Evolutionary conservation across 2,797 vertebrate genomes (phyloP), one percentile per base, ranked within the genome.

Genomic region (Halcyon leucocephala): DNA sequence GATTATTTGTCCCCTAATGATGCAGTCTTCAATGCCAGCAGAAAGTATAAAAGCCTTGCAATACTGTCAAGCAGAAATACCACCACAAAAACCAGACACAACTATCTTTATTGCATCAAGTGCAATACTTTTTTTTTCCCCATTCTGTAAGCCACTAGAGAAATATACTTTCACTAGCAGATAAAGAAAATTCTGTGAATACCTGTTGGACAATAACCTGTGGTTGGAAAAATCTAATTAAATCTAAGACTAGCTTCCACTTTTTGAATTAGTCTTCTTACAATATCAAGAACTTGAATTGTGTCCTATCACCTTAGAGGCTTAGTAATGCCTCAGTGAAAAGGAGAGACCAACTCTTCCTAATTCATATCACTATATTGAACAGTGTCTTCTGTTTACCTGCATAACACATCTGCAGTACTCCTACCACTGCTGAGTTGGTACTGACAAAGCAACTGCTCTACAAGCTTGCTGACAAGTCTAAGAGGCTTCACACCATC

Each of bases 181-280:
- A 74, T 14, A 5, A 86, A 62, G 41, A 71, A 48, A 94, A 82
- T 10, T 35, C 78, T 62, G 12, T 6, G 26, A 84, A 94, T 89
- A 87, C 20, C 54, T 41, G 13, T 57, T 57, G 42, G 26, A 85
- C 29, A 70, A 78, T 31, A 90, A 84, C 28, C 39, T 73, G 19
- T 66, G 48, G 35, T 15, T 51, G 57, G 57, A 65, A 82, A 44
- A 90, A 89, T 19, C 54, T 88, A 79, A 95, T 91, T 76, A 88
- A 51, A 35, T 86, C 70, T 13, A 85, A 8, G 20, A 33, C 35
- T 31, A 72, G 33, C 18, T 81, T 82, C 41, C 31, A 69, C 26
- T 67, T 78, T 10, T 12, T 83, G 25, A 78, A 70, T 52, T 11
- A 44, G 33, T 24, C 46, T 55, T 73, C 83, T 77, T 42, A 57